Conservation (phyloP, 2,888 invertebrate species). For the Sesia apiformis region DNA sequence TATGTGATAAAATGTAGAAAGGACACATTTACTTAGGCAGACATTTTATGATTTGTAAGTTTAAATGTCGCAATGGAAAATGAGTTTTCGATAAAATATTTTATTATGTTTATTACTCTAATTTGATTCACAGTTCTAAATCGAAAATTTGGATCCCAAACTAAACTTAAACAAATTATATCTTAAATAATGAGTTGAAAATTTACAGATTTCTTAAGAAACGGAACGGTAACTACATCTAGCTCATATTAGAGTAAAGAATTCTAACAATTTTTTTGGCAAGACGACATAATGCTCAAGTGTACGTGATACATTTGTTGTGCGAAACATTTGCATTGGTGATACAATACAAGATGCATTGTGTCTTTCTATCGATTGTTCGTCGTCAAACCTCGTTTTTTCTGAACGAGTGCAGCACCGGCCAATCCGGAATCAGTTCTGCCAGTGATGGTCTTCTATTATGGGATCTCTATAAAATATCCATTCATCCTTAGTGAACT, state of each 20-base stretch:
- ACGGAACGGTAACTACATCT: conserved; percentile 10
- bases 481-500: conserved; percentile 43
- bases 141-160: too few relatives aligned
- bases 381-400: conserved; percentile 87
- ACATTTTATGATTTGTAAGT: too few relatives aligned
- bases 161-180: too few relatives aligned
- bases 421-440: conserved; percentile 98
- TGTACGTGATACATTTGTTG: conserved; percentile 28
- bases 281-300: conserved; percentile 20
- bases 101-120: too few relatives aligned
- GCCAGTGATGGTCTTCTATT: conserved; percentile 90
- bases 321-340: conserved; percentile 22
- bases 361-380: conserved; percentile 26
- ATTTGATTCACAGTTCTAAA: too few relatives aligned
- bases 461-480: conserved; percentile 70
- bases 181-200: too few relatives aligned
- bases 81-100: too few relatives aligned
- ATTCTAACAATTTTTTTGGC: conserved; percentile 29
- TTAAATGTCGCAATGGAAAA: too few relatives aligned
- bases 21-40: too few relatives aligned
- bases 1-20: neutral
- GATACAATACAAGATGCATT: conserved; percentile 61
- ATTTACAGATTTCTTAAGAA: too few relatives aligned
- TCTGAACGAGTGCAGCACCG: conserved; percentile 88
- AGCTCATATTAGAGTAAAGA: conserved; percentile 18